phyloP scores from a whole-genome alignment of 2,888 invertebrate species.

The Osedax frankpressi region DNA sequence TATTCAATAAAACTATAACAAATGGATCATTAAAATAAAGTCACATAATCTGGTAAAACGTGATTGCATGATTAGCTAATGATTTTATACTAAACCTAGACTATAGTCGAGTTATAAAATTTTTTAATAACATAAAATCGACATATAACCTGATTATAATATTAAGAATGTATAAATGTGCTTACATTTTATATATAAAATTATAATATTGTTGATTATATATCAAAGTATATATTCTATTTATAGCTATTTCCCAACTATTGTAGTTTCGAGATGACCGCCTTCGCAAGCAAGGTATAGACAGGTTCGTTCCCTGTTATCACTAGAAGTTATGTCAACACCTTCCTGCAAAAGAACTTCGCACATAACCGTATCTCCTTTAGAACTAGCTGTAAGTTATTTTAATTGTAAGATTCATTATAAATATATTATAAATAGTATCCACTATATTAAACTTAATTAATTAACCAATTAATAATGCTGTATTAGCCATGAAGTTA shows the following conservation, averaged over 20 bases:
- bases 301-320: constrained; percentile 15
- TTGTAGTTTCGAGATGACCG: constrained; percentile 16
- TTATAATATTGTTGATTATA: too few relatives aligned
- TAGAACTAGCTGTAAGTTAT: background rate
- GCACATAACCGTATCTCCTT: constrained; percentile 1
- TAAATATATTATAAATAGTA: background rate
- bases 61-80: too few relatives aligned
- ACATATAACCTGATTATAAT: too few relatives aligned
- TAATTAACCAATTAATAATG: background rate
- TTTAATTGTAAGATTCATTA: background rate
- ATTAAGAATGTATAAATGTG: too few relatives aligned
- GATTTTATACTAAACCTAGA: too few relatives aligned
- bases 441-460: too few relatives aligned
- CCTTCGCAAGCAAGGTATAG: constrained; percentile 19
- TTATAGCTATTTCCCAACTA: constrained; percentile 10
- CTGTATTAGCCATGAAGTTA: background rate
- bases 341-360: constrained; percentile 16
- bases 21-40: too few relatives aligned
- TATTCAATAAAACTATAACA: too few relatives aligned
- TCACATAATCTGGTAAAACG: too few relatives aligned
- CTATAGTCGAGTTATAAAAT: too few relatives aligned
- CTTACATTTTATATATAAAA: too few relatives aligned
- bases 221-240: background rate
- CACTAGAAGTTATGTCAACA: constrained; percentile 15
- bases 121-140: too few relatives aligned